phyloP scores from a whole-genome alignment of 2,113 vertebrate species.

The Equus quagga region DNA sequence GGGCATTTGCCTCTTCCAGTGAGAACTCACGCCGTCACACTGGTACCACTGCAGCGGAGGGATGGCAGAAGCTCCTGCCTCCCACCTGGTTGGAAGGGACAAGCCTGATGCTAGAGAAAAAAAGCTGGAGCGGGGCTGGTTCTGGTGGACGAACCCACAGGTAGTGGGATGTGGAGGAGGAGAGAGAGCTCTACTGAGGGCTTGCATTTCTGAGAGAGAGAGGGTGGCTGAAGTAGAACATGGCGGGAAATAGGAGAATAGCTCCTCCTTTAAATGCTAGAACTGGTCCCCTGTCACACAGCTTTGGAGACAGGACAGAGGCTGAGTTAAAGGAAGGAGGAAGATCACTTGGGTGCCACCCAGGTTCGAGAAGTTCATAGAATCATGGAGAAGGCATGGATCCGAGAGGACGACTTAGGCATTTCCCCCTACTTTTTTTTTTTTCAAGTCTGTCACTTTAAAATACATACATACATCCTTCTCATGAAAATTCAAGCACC shows the following conservation, averaged over 20 bases:
- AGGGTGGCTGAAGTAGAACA: background rate
- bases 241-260: background rate
- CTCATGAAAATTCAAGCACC: background rate
- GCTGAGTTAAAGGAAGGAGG: background rate
- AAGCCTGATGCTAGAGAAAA: background rate
- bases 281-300: background rate
- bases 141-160: background rate
- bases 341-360: background rate
- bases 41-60: background rate
- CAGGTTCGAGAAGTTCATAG: background rate
- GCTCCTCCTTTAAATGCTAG: background rate
- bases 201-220: background rate
- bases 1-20: background rate
- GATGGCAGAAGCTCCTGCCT: background rate
- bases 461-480: background rate
- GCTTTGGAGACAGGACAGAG: background rate
- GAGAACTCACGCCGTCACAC: background rate
- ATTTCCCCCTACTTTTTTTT: background rate
- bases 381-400: background rate
- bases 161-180: background rate
- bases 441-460: background rate
- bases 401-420: background rate
- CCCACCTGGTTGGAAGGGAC: background rate
- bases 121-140: background rate
- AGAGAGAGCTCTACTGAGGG: background rate